These are phyloP conservation scores for Caenorhabditis sp. DNA, from an alignment of 2,888 invertebrate genomes.

Conservation along the genomic window DNA sequence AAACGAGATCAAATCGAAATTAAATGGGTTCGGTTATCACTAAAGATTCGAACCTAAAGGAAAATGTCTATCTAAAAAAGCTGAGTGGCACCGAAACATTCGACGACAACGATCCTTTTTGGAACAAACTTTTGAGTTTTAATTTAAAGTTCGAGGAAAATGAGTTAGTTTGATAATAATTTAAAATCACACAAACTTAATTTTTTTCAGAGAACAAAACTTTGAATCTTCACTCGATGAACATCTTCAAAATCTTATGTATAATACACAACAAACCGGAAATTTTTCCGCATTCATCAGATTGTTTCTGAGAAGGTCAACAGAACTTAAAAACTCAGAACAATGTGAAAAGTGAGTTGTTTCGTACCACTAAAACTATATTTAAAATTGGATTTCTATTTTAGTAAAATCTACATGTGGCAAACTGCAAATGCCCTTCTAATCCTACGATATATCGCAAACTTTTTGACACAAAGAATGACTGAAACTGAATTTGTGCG, in stretches of 20 bases:
- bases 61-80: conserved; percentile 58
- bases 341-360: conserved; percentile 87
- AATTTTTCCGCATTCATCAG: conserved; percentile 88
- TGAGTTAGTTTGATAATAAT: conserved; percentile 50
- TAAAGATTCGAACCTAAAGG: conserved; percentile 45
- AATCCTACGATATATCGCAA: conserved; percentile 81
- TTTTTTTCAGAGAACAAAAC: conserved; percentile 41
- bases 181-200: not conserved
- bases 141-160: conserved; percentile 72
- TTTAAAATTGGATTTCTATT: too few species aligned
- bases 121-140: conserved; percentile 91
- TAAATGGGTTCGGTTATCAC: conserved; percentile 50
- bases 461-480: conserved; percentile 88
- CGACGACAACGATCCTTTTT: conserved; percentile 86
- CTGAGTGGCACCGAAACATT: conserved; percentile 77
- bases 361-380: too few species aligned
- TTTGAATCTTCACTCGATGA: conserved; percentile 83
- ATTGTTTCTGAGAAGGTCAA: conserved; percentile 83
- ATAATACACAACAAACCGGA: conserved; percentile 86
- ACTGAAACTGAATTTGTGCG: conserved; percentile 84
- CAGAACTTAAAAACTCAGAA: conserved; percentile 84
- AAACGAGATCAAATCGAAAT: not conserved
- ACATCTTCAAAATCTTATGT: conserved; percentile 78
- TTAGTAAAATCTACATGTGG: conserved; percentile 84
- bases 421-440: conserved; percentile 92